Conservation (phyloP, 2,888 invertebrate genomes). For the Hanleya hanleyi region DNA sequence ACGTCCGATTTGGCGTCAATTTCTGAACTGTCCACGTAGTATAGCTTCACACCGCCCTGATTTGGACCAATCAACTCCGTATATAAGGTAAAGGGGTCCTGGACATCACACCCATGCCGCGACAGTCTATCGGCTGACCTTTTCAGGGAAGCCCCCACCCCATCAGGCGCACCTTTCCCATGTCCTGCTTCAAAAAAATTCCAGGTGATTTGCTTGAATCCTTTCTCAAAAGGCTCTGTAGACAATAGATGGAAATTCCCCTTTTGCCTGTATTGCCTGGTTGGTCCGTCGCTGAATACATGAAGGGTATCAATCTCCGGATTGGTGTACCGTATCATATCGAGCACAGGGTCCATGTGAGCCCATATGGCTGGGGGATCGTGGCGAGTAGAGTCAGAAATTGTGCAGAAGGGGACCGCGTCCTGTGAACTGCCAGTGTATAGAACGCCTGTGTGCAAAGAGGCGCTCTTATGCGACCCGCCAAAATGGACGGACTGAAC, state of each 20-base stretch:
- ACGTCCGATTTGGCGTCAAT: too few species aligned
- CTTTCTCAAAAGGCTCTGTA: constrained; percentile 22
- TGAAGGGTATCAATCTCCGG: constrained; percentile 31
- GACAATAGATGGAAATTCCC: constrained; percentile 64
- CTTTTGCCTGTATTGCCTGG: constrained; percentile 69
- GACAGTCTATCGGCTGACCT: constrained; percentile 51
- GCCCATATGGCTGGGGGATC: constrained; percentile 70
- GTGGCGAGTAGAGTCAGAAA: constrained; percentile 65
- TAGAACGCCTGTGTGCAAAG: constrained; percentile 7
- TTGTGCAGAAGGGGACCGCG: constrained; percentile 50
- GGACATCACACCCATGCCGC: constrained; percentile 34
- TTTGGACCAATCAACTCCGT: too few species aligned
- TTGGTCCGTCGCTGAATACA: constrained; percentile 58
- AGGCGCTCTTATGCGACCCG: constrained; percentile 6
- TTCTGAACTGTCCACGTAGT: too few species aligned
- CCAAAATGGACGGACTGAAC: constrained; percentile 61
- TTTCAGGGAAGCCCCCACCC: constrained; percentile 61
- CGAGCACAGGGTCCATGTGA: constrained; percentile 62
- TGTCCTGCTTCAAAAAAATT: constrained; percentile 68
- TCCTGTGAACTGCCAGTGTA: neutral
- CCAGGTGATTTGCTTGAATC: constrained; percentile 44
- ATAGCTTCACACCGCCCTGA: too few species aligned
- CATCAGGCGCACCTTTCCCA: constrained; percentile 68
- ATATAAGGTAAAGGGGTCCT: too few species aligned
- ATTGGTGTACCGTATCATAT: constrained; percentile 20